A percentile compares a stretch with the other conserved stretches of the same genome.
phyloP scores from a whole-genome alignment of 2,113 vertebrate species.

The Catharus bicknelli region DNA sequence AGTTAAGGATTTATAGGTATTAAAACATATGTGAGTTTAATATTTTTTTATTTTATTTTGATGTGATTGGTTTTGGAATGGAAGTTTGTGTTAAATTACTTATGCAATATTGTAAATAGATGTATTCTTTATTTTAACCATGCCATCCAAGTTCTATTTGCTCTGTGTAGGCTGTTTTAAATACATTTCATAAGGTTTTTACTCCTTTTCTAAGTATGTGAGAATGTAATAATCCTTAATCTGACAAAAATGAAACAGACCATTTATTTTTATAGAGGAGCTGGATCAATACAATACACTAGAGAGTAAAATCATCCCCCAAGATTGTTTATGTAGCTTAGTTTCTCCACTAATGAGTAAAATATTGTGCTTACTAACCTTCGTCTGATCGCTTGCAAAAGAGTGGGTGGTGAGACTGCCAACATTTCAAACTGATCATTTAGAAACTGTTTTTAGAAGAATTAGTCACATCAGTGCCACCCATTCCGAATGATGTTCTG shows the following conservation, averaged over 20 bases:
- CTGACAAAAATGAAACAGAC: not conserved
- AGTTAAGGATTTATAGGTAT: conserved; percentile 65
- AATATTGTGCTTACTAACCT: conserved; percentile 27
- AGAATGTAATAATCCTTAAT: not conserved
- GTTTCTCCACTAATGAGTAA: not conserved
- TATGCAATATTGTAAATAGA: conserved; percentile 71
- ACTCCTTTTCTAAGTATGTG: conserved; percentile 37
- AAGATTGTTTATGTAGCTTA: not conserved
- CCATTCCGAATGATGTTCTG: not conserved
- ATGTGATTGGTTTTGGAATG: conserved; percentile 64
- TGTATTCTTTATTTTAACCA: conserved; percentile 54
- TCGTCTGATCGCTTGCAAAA: not conserved
- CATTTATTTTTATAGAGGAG: not conserved
- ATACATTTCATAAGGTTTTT: not conserved
- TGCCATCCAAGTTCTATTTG: conserved; percentile 36
- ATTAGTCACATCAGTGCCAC: not conserved
- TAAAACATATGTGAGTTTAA: conserved; percentile 56
- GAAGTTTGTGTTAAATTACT: conserved; percentile 59
- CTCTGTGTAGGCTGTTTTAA: conserved; percentile 54
- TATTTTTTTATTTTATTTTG: conserved; percentile 66
- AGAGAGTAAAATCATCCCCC: not conserved
- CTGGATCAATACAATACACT: not conserved
- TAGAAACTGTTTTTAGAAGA: conserved; percentile 6
- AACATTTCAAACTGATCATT: not conserved
- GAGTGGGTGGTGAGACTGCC: not conserved